Conservation (phyloP, 2,113 vertebrate genomes). For the Dunckerocampus dactyliophorus region DNA sequence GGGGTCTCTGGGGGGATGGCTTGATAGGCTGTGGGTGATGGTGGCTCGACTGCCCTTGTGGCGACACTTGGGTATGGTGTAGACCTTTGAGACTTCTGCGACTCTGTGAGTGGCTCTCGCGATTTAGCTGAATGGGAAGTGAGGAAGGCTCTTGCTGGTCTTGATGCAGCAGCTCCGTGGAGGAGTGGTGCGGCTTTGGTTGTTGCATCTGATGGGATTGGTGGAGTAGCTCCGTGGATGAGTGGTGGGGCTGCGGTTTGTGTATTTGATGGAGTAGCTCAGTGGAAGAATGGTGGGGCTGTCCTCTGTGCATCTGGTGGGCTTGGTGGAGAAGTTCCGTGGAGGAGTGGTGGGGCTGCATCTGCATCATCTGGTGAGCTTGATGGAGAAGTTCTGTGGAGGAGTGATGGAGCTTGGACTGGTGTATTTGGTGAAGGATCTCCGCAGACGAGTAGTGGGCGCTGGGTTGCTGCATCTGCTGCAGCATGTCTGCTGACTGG, state of each 20-base stretch:
- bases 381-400: conserved; percentile 61
- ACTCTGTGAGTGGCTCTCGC: conserved; percentile 57
- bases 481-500: conserved; percentile 53
- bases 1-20: conserved; percentile 67
- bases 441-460: conserved; percentile 56
- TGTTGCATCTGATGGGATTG: conserved; percentile 58
- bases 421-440: conserved; percentile 60
- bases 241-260: conserved; percentile 49
- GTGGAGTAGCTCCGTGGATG: conserved; percentile 60
- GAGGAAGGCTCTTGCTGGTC: conserved; percentile 56
- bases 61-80: conserved; percentile 44
- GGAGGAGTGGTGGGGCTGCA: conserved; percentile 63
- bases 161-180: conserved; percentile 62
- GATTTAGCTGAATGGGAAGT: conserved; percentile 49
- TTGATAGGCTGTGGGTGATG: conserved; percentile 65
- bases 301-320: conserved; percentile 54
- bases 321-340: conserved; percentile 62
- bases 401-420: conserved; percentile 55
- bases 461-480: conserved; percentile 55
- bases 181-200: conserved; percentile 62
- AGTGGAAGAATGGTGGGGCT: conserved; percentile 54
- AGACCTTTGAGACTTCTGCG: conserved; percentile 60
- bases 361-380: conserved; percentile 50
- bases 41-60: conserved; percentile 56
- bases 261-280: conserved; percentile 62